Base-by-base conservation (phyloP, 1,140 invertebrate genomes). In the Anastrepha ludens region DNA sequence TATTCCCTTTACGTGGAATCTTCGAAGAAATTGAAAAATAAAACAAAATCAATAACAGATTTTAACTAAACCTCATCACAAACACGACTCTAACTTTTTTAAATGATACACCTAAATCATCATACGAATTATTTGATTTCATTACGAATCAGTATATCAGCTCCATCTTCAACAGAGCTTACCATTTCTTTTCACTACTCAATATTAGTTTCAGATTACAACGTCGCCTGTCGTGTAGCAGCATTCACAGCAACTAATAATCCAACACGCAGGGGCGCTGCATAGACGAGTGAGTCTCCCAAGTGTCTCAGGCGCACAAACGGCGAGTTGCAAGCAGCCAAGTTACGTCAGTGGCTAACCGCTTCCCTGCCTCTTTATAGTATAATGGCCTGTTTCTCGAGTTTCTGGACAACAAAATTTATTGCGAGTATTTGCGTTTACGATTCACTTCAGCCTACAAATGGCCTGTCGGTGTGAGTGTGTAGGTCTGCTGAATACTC, bases 341-440 rank as follows among this genome's bases (percentile, higher is more conserved):
- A 17, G 11, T 58, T n/a, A 3, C 41, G 74, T 7, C 74, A 15
- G 70, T 74, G 70, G 70, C 44, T 47, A 41, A 3, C 41, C 13
- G 17, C 44, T 11, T 55, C 6, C 50, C 50, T 9, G 9, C 50
- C 50, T 11, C 50, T 29, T 29, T 29, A 29, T 1, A 55, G 0
- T n/a, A 44, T 9, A 55, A 74, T 74, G 3, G 17, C 7, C n/a
- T 81, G 44, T 41, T 15, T 29, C 74, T 81, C 44, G 74, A 13
- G 17, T 81, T 81, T 20, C n/a, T 50, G 44, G 74, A 81, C 74
- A 81, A 6, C 74, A 50, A 50, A 81, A 81, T 81, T 81, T 81
- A 81, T 81, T 81, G 47, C 47, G 74, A 81, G n/a, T 81, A 81
- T 81, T 81, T 81, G 74, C 74, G 74, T 81, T 81, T 81, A 81